Base-by-base conservation (phyloP, 2,888 invertebrate genomes). In the Nebria brevicollis region DNA sequence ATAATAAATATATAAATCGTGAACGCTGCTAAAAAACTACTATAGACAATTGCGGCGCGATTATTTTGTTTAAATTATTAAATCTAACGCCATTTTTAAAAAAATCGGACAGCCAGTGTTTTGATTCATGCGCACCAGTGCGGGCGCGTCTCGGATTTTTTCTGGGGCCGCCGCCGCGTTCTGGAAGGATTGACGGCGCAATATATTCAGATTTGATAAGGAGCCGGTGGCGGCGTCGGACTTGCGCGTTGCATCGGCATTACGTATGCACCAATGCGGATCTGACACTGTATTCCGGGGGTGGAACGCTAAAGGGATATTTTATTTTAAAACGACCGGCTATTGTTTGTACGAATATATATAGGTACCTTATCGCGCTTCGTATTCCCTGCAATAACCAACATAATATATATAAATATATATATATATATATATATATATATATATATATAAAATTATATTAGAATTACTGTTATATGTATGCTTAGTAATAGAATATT, bases 221-320 rank as follows among this genome's bases (percentile, higher is more conserved):
- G 73, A 70, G 70, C 10, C 66, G 66, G 82, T 66, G 77, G 80
- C 77, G 82, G 88, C 88, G 88, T 87, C 87, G 87, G 82, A 42
- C 82, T 72, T 88, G 87, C 88, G 87, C 85, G 85, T 85, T 84
- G 15, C 82, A 77, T 13, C 77, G 87, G 86, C 86, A 88, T 89
- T 89, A 92, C 91, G 86, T 91, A 90, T 87, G 89, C 89, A 84
- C 88, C 89, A 89, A 89, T 89, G 87, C 88, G 83, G 82, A 86
- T 86, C 86, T 84, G 83, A 84, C 84, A 84, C 85, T 77, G 86
- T 84, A 85, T 85, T 85, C 54, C 26, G 87, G 87, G 86, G 84
- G 84, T 82, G 83, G 82, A 82, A 79, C 85, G 70, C 34, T 26
- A 85, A 84, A 83, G 81, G 82, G 85, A 86, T 87, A 87, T 88